Conservation (phyloP, 2,797 vertebrate species). For the Delichon dasypus region DNA sequence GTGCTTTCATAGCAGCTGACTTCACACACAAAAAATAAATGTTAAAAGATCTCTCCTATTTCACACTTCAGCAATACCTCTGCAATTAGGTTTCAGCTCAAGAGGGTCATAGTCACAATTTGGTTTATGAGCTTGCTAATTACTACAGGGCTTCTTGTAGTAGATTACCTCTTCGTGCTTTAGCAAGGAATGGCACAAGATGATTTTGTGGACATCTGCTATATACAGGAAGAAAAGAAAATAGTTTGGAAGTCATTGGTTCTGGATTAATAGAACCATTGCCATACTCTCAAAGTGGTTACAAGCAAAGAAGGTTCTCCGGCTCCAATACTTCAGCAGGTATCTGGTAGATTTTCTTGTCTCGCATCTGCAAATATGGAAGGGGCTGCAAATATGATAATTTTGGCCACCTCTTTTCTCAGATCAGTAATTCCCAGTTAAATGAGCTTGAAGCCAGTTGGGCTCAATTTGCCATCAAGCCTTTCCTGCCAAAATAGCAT, state of each 20-base stretch:
- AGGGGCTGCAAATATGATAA: not conserved
- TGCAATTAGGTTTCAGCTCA: not conserved
- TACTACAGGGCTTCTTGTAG: not conserved
- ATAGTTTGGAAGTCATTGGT: not conserved
- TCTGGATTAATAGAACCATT: not conserved
- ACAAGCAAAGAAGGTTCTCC: not conserved
- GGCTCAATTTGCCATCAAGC: not conserved
- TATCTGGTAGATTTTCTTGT: not conserved
- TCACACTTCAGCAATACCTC: not conserved
- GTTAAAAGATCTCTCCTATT: not conserved
- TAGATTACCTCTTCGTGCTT: not conserved
- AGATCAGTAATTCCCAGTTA: not conserved
- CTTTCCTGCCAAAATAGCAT: not conserved
- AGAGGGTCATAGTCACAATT: not conserved
- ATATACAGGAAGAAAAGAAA: not conserved
- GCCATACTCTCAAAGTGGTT: not conserved
- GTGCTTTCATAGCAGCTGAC: not conserved
- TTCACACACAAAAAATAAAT: not conserved
- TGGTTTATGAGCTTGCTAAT: not conserved
- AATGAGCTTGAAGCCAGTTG: not conserved
- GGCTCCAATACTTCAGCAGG: not conserved
- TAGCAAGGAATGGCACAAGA: not conserved
- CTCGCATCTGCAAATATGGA: not conserved
- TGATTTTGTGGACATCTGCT: not conserved
- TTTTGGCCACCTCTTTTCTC: not conserved